Conservation (phyloP, 35 echinoderm and acorn worm genomes). For the Holothuria glaberrima region DNA sequence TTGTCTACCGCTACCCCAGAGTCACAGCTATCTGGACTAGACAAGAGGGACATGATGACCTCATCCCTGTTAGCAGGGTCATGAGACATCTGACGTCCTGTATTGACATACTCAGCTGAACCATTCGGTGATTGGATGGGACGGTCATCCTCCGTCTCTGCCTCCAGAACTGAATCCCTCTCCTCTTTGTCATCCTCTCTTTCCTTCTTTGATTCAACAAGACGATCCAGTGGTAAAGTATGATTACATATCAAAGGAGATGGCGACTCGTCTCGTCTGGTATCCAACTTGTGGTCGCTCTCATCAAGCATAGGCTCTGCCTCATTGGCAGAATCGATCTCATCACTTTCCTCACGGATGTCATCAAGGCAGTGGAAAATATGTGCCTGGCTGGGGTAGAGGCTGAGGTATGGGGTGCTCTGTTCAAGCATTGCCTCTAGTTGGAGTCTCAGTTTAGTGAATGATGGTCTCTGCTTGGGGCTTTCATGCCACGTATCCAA, state of each 20-base stretch:
- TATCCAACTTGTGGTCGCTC: not conserved
- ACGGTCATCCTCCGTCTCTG: not conserved
- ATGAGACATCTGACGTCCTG: slow-evolving; percentile 10
- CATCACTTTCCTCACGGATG: slow-evolving; percentile 68
- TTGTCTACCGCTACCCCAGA: slow-evolving; percentile 47
- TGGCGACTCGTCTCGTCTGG: not conserved
- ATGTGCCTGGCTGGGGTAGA: slow-evolving; percentile 70
- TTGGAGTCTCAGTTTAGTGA: slow-evolving; percentile 75
- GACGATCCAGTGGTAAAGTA: not conserved
- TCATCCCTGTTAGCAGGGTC: slow-evolving; percentile 21
- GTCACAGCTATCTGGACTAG: slow-evolving; percentile 60
- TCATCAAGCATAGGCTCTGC: slow-evolving; percentile 44
- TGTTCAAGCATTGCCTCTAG: slow-evolving; percentile 87
- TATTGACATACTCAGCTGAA: slow-evolving; percentile 44
- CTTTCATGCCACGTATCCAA: slow-evolving; percentile 75
- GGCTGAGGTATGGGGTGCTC: slow-evolving; percentile 84
- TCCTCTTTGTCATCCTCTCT: slow-evolving; percentile 16
- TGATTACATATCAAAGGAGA: not conserved
- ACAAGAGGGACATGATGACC: slow-evolving; percentile 24
- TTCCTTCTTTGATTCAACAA: not conserved
- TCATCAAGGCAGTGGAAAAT: slow-evolving; percentile 58
- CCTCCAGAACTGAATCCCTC: slow-evolving; percentile 34
- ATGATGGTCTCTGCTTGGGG: slow-evolving; percentile 80
- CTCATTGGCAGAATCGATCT: slow-evolving; percentile 46
- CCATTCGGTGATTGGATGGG: not conserved